Conservation (phyloP, 2,888 invertebrate genomes). For the Zaprionus lineosus region DNA sequence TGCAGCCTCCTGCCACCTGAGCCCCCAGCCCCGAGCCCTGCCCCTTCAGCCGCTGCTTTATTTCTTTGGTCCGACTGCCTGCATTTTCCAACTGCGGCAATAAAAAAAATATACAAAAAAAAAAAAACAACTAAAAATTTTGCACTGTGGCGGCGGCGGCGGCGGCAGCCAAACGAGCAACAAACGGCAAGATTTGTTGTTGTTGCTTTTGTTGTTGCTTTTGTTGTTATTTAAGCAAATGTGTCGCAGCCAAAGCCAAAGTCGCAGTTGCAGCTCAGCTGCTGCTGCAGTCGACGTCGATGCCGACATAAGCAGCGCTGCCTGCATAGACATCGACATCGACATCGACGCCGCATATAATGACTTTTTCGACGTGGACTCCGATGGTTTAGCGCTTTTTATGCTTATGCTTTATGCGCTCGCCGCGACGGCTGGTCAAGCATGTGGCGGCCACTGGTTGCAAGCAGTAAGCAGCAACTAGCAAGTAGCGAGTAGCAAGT, state of each 20-base stretch:
- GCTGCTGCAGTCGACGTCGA: constrained; percentile 25
- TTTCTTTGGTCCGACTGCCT: constrained; percentile 32
- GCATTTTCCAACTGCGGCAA: constrained; percentile 68
- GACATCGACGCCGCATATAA: constrained; percentile 59
- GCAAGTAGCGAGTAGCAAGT: constrained; percentile 21
- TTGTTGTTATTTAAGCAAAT: constrained; percentile 77
- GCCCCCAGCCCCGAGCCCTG: constrained; percentile 14
- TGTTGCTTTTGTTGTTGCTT: constrained; percentile 34
- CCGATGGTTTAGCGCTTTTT: constrained; percentile 62
- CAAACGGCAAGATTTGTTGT: constrained; percentile 39
- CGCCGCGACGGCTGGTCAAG: constrained; percentile 70
- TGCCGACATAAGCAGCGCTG: constrained; percentile 5
- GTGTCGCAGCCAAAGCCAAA: constrained; percentile 77
- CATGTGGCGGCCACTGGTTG: constrained; percentile 52
- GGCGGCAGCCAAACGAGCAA: constrained; percentile 59
- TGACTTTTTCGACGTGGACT: constrained; percentile 67
- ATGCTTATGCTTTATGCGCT: constrained; percentile 80
- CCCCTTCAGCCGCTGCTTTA: constrained; percentile 3
- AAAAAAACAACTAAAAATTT: constrained; percentile 20
- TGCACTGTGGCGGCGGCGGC: constrained; percentile 30
- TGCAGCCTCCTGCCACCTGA: not conserved
- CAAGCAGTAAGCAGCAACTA: too few relatives aligned
- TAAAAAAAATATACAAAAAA: constrained; percentile 44
- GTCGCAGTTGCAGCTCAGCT: constrained; percentile 49
- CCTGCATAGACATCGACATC: not conserved